Percentiles rank a stretch among this genome's conserved stretches.
Conservation (phyloP, 1,140 invertebrate species). For the Apis dorsata region DNA sequence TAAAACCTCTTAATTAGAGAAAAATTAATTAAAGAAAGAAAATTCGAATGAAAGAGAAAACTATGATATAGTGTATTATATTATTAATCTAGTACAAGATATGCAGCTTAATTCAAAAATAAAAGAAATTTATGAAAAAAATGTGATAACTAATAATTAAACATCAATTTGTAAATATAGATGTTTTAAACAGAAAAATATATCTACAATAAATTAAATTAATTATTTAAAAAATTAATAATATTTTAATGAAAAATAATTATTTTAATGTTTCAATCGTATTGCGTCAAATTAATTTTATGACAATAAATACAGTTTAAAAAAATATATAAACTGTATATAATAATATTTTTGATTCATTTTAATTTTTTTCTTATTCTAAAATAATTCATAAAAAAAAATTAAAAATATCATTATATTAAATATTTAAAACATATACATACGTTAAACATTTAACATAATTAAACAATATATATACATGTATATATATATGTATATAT, state of each 20-base stretch:
- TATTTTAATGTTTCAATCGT: neutral
- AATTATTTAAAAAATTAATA: neutral
- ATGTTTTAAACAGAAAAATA: neutral
- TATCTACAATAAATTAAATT: neutral
- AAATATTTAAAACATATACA: neutral
- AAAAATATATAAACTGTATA: too few species aligned
- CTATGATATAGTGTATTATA: neutral
- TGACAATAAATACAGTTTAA: too few species aligned
- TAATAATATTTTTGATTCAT: neutral
- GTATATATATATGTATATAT: neutral
- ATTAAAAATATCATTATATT: neutral
- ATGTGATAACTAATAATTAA: neutral
- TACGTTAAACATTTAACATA: neutral
- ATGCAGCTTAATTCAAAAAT: constrained; percentile 19
- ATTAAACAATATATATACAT: neutral
- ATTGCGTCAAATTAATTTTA: neutral
- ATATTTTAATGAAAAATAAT: neutral
- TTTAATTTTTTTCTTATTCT: neutral
- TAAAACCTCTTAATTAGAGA: constrained; percentile 22
- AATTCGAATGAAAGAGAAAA: constrained; percentile 24
- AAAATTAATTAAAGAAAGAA: constrained; percentile 31
- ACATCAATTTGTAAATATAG: neutral
- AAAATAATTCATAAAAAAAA: constrained; percentile 8
- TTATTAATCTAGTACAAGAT: neutral
- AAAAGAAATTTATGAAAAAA: constrained; percentile 11